Conservation (phyloP, 2,888 invertebrate species). For the Hemistola chrysoprasaria region DNA sequence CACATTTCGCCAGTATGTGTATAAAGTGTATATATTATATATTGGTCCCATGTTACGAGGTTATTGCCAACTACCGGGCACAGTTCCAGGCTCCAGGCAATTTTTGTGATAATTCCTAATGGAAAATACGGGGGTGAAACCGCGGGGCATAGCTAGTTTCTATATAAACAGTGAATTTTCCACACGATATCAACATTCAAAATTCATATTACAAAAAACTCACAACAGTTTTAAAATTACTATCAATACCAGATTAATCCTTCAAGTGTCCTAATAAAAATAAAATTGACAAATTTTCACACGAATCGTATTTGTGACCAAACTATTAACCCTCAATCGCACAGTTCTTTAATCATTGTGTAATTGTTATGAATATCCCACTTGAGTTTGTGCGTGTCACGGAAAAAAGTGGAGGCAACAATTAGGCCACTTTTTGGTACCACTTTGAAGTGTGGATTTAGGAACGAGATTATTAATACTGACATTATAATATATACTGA, state of each 20-base stretch:
- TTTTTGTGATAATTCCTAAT: too few species aligned
- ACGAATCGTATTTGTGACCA: slow-evolving; percentile 21
- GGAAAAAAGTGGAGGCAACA: slow-evolving; percentile 30
- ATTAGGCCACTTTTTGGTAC: slow-evolving; percentile 23
- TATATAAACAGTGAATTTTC: too few species aligned
- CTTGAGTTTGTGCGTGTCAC: slow-evolving; percentile 63
- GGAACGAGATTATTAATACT: slow-evolving; percentile 35
- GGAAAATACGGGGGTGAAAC: too few species aligned
- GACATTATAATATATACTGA: neutral
- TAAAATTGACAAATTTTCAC: slow-evolving; percentile 30
- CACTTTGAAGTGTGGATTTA: slow-evolving; percentile 47
- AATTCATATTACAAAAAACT: slow-evolving; percentile 7
- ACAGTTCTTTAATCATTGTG: slow-evolving; percentile 48
- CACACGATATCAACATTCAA: slow-evolving; percentile 1
- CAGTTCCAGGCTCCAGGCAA: too few species aligned
- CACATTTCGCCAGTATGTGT: too few species aligned
- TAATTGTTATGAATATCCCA: slow-evolving; percentile 61
- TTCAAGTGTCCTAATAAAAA: slow-evolving; percentile 14
- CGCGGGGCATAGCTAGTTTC: too few species aligned
- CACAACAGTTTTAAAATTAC: slow-evolving; percentile 2
- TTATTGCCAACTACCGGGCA: too few species aligned
- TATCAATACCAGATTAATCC: slow-evolving; percentile 6
- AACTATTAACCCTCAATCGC: slow-evolving; percentile 42
- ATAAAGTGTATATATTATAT: too few species aligned
- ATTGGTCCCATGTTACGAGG: too few species aligned